Percentiles rank a stretch among this genome's conserved stretches.
Evolutionary conservation across 1,140 invertebrate species (phyloP).

Genomic region (Drosophila takahashii): DNA sequence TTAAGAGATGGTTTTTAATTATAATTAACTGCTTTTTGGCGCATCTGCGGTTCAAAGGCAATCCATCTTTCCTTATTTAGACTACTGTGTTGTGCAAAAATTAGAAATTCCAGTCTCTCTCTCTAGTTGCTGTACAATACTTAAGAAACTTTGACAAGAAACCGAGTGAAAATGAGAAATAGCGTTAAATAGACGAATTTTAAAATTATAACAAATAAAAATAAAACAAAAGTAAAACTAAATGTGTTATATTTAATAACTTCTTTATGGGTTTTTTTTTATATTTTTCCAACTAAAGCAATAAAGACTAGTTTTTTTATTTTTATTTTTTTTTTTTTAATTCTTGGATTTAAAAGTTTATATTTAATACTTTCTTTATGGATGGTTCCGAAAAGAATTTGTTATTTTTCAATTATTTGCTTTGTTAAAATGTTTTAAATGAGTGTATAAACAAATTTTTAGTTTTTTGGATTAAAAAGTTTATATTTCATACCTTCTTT

Average conservation of each 20-base stretch:
- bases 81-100: conserved; percentile 24
- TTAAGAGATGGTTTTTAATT: no score
- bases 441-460: no score
- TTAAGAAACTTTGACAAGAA: conserved; percentile 5
- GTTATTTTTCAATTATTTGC: no score
- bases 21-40: not conserved
- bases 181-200: conserved; percentile 73
- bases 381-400: no score
- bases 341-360: no score
- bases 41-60: not conserved
- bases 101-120: conserved; percentile 12
- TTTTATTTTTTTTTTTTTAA: not conserved
- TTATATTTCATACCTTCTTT: no score
- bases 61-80: conserved; percentile 7
- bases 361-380: no score
- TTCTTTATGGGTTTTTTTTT: no score
- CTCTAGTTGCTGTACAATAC: conserved; percentile 21
- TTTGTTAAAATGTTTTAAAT: no score
- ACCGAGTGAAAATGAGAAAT: conserved; percentile 14
- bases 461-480: no score
- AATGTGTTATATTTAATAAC: not conserved
- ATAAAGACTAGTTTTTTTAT: not conserved
- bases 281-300: no score
- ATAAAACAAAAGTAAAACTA: not conserved
- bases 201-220: conserved; percentile 37